Base-by-base conservation (phyloP, 2,113 vertebrate genomes). In the Dendropsophus ebraccatus region DNA sequence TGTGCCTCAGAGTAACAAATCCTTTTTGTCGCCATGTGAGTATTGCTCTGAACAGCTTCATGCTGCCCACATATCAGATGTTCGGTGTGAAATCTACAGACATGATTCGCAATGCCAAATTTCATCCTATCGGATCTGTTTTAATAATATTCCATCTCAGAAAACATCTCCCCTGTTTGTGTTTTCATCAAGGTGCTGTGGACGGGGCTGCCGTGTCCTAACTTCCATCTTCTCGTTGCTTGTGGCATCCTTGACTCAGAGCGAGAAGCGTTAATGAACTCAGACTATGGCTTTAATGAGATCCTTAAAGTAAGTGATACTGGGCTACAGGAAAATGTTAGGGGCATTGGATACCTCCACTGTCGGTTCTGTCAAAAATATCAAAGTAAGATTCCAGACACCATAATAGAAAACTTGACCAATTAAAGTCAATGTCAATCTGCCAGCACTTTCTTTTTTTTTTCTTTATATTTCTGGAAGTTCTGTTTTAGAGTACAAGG, bases 251-350 rank as follows among this genome's bases (percentile, higher is more conserved):
- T 98, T 50, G 90, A 96, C 90, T 95, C 95, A 21, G 96, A 98
- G 91, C 90, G 96, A 11, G 95, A 94, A 50, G 94, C 96, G 17
- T 93, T 98, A 82, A 98, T 97, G 84, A 94, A 95, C 60, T 97
- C 96, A 0, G 93, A 97, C 88, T 96, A 96, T 5, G 96, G 97
- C 90, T 97, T 97, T 85, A 98, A 96, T 58, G 96, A 97, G 17
- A 98, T 98, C 75, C 94, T 98, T n/a, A 98, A 98, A 92, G 97
- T 97, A 80, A 89, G 85, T 73, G 23, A 12, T 0, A 16, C 12
- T 25, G 7, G 16, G n/a, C n/a, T n/a, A n/a, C n/a, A n/a, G n/a
- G n/a, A n/a, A n/a, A n/a, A n/a, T n/a, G n/a, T n/a, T n/a, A n/a
- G n/a, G n/a, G n/a, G n/a, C n/a, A n/a, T n/a, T n/a, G n/a, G n/a